These are phyloP conservation scores for Helicoverpa assulta DNA, from an alignment of 2,888 invertebrate species.

Conservation along the genomic window DNA sequence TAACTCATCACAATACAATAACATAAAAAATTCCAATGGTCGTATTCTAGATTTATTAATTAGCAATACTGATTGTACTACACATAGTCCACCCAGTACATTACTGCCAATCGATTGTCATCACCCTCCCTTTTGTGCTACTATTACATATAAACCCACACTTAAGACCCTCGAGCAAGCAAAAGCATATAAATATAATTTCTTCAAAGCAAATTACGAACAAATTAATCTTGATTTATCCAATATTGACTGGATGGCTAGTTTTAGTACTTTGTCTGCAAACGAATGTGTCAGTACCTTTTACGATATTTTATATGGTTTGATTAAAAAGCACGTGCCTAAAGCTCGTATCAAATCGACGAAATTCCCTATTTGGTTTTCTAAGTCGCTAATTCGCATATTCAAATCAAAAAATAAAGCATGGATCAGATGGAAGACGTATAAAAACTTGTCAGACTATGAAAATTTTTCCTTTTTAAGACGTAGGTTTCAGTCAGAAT, in stretches of 20 bases:
- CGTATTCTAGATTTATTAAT: neutral
- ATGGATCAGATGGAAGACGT: slow-evolving; percentile 13
- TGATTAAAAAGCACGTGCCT: neutral
- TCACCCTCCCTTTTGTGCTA: neutral
- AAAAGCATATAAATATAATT: neutral
- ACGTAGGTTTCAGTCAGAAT: neutral
- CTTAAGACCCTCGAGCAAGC: neutral
- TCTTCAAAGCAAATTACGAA: neutral
- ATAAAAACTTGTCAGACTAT: neutral
- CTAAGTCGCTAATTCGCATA: slow-evolving; percentile 7
- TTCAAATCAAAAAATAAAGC: slow-evolving; percentile 19
- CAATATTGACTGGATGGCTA: neutral
- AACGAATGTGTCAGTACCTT: neutral
- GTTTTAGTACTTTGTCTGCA: no score
- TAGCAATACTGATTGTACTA: neutral
- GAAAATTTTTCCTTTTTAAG: neutral
- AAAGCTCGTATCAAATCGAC: neutral
- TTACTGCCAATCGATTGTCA: neutral
- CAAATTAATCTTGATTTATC: no score
- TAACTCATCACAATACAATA: neutral
- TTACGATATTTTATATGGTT: slow-evolving; percentile 7
- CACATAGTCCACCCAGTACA: neutral
- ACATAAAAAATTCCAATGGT: neutral
- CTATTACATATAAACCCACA: neutral
- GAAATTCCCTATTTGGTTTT: slow-evolving; percentile 24